phyloP scores from a whole-genome alignment of 2,113 vertebrate species.

The Tylochromis polylepis region DNA sequence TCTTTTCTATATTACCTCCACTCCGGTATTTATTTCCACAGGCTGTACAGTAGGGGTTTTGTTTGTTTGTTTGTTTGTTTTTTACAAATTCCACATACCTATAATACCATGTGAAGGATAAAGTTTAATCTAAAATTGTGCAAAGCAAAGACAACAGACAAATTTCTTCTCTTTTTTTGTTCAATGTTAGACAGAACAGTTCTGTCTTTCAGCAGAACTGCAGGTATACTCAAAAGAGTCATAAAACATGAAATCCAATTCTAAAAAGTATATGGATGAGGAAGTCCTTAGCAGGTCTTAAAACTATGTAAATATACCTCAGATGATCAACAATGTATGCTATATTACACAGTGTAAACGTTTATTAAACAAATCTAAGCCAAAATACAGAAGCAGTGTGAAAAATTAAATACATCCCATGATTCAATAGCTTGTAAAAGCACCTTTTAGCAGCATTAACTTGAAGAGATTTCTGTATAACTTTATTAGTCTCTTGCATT shows the following conservation, averaged over 20 bases:
- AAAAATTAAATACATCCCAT: fast-evolving
- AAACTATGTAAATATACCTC: background rate
- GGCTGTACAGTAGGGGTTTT: background rate
- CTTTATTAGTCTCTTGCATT: background rate
- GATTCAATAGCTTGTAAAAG: background rate
- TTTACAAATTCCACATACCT: background rate
- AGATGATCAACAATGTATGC: background rate
- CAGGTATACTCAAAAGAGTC: background rate
- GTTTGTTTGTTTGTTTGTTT: background rate
- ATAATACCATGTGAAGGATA: background rate
- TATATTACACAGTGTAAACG: background rate
- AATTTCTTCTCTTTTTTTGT: fast-evolving
- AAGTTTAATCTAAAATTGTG: background rate
- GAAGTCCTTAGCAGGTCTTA: background rate
- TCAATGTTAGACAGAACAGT: background rate
- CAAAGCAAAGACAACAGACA: background rate
- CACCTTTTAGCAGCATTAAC: background rate
- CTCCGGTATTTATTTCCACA: background rate
- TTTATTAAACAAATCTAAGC: background rate
- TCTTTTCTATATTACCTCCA: background rate
- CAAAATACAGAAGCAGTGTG: background rate
- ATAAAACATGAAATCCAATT: background rate
- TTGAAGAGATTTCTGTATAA: background rate
- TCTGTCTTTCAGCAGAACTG: background rate
- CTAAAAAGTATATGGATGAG: background rate